A percentile compares a stretch with the other conserved stretches of the same genome.
These are phyloP conservation scores for Drosophila paulistorum DNA, from an alignment of 1,140 invertebrate genomes.

Conservation along the genomic window DNA sequence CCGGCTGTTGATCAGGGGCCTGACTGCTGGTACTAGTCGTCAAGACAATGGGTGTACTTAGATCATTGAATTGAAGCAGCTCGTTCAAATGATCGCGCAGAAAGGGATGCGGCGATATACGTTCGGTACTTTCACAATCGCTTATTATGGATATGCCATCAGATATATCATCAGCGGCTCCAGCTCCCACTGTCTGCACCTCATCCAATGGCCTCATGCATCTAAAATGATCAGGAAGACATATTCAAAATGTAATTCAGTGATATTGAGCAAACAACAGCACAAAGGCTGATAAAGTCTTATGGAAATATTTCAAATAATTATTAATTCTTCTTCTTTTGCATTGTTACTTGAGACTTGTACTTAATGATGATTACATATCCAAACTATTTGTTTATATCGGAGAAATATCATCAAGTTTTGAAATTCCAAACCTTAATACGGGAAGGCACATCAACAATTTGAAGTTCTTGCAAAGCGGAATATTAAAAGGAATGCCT, in stretches of 20 bases:
- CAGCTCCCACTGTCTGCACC: slow-evolving; percentile 22
- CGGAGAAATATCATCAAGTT: too few species aligned
- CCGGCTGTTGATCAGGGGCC: neutral
- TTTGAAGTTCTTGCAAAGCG: too few species aligned
- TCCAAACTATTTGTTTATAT: too few species aligned
- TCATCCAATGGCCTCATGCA: slow-evolving; percentile 55
- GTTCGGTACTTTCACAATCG: slow-evolving; percentile 75
- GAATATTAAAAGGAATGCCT: too few species aligned
- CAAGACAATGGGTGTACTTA: slow-evolving; percentile 28
- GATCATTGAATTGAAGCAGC: slow-evolving; percentile 38
- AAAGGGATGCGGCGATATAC: slow-evolving; percentile 69
- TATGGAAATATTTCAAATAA: too few species aligned
- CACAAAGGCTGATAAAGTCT: too few species aligned
- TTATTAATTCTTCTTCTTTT: too few species aligned
- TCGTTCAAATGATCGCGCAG: slow-evolving; percentile 60
- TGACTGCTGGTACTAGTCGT: neutral
- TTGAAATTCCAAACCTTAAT: too few species aligned
- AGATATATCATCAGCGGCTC: slow-evolving; percentile 61
- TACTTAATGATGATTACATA: too few species aligned
- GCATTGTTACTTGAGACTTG: too few species aligned
- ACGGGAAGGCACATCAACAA: too few species aligned
- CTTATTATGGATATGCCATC: slow-evolving; percentile 82
- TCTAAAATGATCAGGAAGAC: slow-evolving; percentile 8
- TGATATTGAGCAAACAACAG: too few species aligned
- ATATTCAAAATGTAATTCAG: neutral